Evolutionary conservation across 2,113 vertebrate species (phyloP), one percentile per base, ranked within the genome.

Genomic region (Boleophthalmus pectinirostris): DNA sequence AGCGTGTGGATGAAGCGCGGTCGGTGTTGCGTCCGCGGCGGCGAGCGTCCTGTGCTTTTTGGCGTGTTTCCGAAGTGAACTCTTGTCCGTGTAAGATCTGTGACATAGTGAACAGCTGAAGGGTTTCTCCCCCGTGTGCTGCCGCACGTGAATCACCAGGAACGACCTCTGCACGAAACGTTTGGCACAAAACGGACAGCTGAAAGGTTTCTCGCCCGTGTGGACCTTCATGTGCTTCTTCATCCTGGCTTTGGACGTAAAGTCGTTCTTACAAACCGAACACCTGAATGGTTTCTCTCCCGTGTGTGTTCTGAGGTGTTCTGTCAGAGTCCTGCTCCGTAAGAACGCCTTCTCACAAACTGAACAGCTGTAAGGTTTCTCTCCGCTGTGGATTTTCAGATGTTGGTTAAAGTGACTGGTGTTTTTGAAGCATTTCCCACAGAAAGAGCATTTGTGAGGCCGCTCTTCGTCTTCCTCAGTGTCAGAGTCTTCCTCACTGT

Each of bases 321-420:
- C 53, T 3, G 53, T 56, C 53, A 56, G n/a, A 56, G 53, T 56
- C 11, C 53, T 21, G 53, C 53, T 56, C 53, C 53, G 23, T 8
- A 56, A n/a, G n/a, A 56, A 56, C 1, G 53, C 53, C 10, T 56
- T 56, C n/a, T 56, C 2, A 23, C 53, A 56, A 23, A 56, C 10
- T 12, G 53, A 56, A 56, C 53, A 56, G 53, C 53, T 56, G n/a
- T 23, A 56, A 21, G 53, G 53, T 56, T 23, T 56, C n/a, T 56
- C 53, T 23, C 53, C 53, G 3, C 53, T 56, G 53, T 56, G 53
- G 53, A 56, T 56, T 10, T 56, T 56, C 53, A 56, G 53, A n/a
- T 56, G 53, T 23, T 56, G 53, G 53, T 56, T 56, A 56, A 56
- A 56, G 53, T 56, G 53, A 23, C 53, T 56, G 8, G n/a, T 56